phyloP scores from a whole-genome alignment of 2,888 invertebrate genomes.

The Oegoconia quadripuncta region DNA sequence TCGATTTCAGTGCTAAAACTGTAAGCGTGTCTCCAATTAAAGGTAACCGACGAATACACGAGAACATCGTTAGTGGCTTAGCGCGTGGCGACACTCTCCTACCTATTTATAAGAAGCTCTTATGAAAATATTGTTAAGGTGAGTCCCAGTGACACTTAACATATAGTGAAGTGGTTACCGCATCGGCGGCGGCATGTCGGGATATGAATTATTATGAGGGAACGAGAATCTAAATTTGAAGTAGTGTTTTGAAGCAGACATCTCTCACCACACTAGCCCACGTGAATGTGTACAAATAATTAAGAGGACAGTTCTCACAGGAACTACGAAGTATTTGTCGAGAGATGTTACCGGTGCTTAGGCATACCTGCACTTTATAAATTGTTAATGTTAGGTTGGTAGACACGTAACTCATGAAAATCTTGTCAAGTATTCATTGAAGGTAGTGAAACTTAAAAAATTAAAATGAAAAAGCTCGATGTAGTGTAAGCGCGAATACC shows the following conservation, averaged over 20 bases:
- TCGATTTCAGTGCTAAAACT: slow-evolving; percentile 55
- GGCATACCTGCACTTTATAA: slow-evolving; percentile 10
- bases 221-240: slow-evolving; percentile 55
- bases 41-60: slow-evolving; percentile 33
- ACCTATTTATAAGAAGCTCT: slow-evolving; percentile 18
- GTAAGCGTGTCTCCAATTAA: slow-evolving; percentile 54
- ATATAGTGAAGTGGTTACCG: slow-evolving; percentile 56
- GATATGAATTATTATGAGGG: slow-evolving; percentile 59
- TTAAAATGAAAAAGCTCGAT: too few species aligned
- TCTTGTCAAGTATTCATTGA: too few species aligned
- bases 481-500: too few species aligned
- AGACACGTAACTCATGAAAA: too few species aligned
- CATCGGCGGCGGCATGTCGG: slow-evolving; percentile 37
- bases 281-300: slow-evolving; percentile 55
- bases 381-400: background rate
- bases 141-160: slow-evolving; percentile 53
- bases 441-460: too few species aligned
- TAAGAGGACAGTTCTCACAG: slow-evolving; percentile 61
- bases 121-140: slow-evolving; percentile 56
- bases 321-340: slow-evolving; percentile 47
- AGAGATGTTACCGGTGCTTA: slow-evolving; percentile 18
- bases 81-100: slow-evolving; percentile 21
- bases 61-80: slow-evolving; percentile 21
- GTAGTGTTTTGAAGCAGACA: slow-evolving; percentile 49
- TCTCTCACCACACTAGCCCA: slow-evolving; percentile 32